Conservation (phyloP, 2,888 invertebrate genomes). For the Bellardia bayeri region DNA sequence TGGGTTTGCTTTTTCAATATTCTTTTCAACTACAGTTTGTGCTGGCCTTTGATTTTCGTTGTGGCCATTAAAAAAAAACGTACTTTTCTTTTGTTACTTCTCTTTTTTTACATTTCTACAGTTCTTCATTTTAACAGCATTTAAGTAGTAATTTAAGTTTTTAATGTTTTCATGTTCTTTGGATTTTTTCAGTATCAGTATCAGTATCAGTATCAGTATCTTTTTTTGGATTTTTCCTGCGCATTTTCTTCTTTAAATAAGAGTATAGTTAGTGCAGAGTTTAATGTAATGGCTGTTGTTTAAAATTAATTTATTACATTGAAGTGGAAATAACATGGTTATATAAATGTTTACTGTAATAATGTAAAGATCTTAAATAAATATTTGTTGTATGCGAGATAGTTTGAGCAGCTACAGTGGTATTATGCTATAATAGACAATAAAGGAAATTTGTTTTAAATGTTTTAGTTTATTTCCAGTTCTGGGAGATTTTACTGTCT, state of each 20-base stretch:
- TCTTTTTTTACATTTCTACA: neutral
- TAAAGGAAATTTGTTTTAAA: too few relatives aligned
- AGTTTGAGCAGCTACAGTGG: too few relatives aligned
- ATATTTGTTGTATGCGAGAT: neutral
- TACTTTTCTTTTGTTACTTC: neutral
- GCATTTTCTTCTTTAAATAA: neutral
- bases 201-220: neutral
- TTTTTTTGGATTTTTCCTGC: neutral
- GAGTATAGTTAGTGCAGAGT: conserved; percentile 19
- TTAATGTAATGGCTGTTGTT: conserved; percentile 65
- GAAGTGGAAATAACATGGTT: conserved; percentile 71
- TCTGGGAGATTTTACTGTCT: too few relatives aligned
- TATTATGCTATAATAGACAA: neutral
- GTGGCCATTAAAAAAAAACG: neutral
- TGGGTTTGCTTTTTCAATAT: conserved; percentile 51
- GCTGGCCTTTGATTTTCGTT: conserved; percentile 38
- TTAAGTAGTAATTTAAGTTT: conserved; percentile 52
- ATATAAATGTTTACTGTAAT: conserved; percentile 58
- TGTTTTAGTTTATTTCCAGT: too few relatives aligned
- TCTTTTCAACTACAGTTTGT: conserved; percentile 5
- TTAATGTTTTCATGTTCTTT: conserved; percentile 47
- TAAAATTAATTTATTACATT: conserved; percentile 74
- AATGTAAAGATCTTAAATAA: conserved; percentile 16
- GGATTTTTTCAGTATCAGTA: neutral
- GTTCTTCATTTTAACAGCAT: neutral